Base-by-base conservation (phyloP, 1,140 invertebrate genomes). In the Camponotus floridanus region DNA sequence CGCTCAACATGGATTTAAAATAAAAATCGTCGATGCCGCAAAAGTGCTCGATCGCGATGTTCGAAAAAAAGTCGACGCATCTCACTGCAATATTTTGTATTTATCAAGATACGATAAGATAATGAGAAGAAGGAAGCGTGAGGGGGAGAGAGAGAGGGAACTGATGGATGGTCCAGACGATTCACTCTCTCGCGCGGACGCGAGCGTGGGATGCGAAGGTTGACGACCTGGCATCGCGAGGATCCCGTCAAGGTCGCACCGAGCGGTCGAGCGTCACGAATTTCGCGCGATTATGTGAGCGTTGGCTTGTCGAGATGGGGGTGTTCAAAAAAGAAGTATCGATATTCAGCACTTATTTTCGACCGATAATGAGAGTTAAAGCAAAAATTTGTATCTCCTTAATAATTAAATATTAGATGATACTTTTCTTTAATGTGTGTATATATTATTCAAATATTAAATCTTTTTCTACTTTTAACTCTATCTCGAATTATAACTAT, bases 61-160 rank as follows among this genome's bases (percentile, higher is more conserved):
- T 2, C 18, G 80, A 90, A 76, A 70, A 80, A 87, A 87, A 90
- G 79, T 51, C 65, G 57, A 79, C 74, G 87, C 84, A 80, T 59
- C 5, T 45, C 51, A 48, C 33, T 45, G 36, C 36, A 73, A 84
- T 61, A 85, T 86, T 89, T 84, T 85, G 76, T 87, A 68, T 84
- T 90, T 85, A 84, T 89, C 70, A 76, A 18, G 87, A 73, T 79
- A 76, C 74, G 64, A 85, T 36, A 70, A 87, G 31, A 45, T 59
- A 36, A 21, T 8, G 31, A 33, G 48, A 85, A 79, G 33, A 48
- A 71, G 11, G 45, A 26, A 31, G 21, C 33, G 68, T 51, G n/a
- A 62, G 51, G 31, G 36, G 55, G 33, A 73, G 45, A 48, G 18
- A 33, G 21, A 62, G n/a, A 68, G 31, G 15, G 62, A 70, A 51